Evolutionary conservation across 53 echinoderm and acorn worm species (phyloP), one percentile per base, ranked within the genome.

Genomic region (Zoroaster sp.): DNA sequence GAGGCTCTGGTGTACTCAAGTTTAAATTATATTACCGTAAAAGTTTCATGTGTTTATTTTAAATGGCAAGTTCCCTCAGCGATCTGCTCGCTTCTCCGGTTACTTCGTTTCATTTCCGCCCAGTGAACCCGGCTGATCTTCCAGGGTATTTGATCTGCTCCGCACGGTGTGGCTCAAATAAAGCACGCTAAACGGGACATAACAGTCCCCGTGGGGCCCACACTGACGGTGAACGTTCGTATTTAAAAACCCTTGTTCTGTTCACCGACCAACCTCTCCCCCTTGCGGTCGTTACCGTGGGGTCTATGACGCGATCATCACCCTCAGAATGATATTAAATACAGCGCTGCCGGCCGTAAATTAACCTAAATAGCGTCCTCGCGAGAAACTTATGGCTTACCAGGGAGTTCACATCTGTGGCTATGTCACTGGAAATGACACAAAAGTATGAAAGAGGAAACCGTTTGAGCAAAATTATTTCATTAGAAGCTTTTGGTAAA

Each of bases 391-490:
- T 33, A 66, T 28, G 40, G 66, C 65, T 39, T 20, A 38, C 5
- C 2, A 25, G 82, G 66, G 66, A 30, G 32, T 43, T 2, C 30
- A 14, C 36, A 68, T 30, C 25, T 12, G 68, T 39, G 5, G 28
- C 66, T 17, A 9, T 30, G 15, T 15, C 66, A 39, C 33, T 4
- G 40, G 13, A 7, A 33, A 30, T 18, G 82, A 66, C 82, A 45
- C 40, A 66, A 82, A 81, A 82, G 42, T 14, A 41, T 31, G 66
- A 82, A 82, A 82, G 6, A 45, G 40, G 43, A 68, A 44, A 82
- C 68, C 40, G 32, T 82, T 82, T 44, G 82, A 67, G 41, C 15
- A 38, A 59, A 79, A 65, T 79, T 36, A 79, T 82, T 82, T 68
- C 12, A 67, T 82, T 67, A 67, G 66, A 11, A 46, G 68, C 31